A percentile compares a stretch with the other conserved stretches of the same genome.
phyloP scores from a whole-genome alignment of 2,113 vertebrate species.

The Blennius ocellaris region DNA sequence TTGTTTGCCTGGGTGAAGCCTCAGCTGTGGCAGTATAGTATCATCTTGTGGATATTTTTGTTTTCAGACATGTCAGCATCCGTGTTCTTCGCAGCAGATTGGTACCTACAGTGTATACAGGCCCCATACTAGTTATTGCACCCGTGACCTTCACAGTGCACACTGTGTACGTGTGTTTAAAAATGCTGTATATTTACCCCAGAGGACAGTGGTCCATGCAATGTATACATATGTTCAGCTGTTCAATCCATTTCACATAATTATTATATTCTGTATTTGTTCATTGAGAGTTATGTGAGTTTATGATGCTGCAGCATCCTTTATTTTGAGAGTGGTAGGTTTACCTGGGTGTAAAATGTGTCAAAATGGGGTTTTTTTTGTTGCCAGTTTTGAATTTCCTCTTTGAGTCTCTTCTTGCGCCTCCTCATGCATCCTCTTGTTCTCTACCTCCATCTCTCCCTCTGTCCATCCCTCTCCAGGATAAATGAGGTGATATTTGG shows the following conservation, averaged over 20 bases:
- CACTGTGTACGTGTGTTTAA: slow-evolving; percentile 12
- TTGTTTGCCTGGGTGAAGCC: slow-evolving; percentile 9
- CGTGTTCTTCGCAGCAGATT: neutral
- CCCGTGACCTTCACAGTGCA: slow-evolving; percentile 42
- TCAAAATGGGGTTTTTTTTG: slow-evolving; percentile 10
- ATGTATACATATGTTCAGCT: too few relatives aligned
- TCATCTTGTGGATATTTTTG: neutral
- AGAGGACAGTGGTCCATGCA: slow-evolving; percentile 12
- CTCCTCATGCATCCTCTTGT: slow-evolving; percentile 20
- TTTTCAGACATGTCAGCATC: neutral
- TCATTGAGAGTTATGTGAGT: too few relatives aligned
- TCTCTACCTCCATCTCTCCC: slow-evolving; percentile 24
- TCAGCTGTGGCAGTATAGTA: neutral
- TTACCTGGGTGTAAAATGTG: neutral
- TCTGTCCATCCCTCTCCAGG: slow-evolving; percentile 47
- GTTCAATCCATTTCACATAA: too few relatives aligned
- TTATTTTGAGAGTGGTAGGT: too few relatives aligned
- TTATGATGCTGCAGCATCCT: too few relatives aligned
- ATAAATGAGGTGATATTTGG: slow-evolving; percentile 78
- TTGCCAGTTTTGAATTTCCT: slow-evolving; percentile 6
- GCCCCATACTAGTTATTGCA: slow-evolving; percentile 6
- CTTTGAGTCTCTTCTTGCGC: slow-evolving; percentile 26
- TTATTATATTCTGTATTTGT: too few relatives aligned
- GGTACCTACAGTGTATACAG: slow-evolving; percentile 17
- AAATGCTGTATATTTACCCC: slow-evolving; percentile 22